These are phyloP conservation scores for Microcaecilia unicolor DNA, from an alignment of 2,797 vertebrate species.

Conservation along the genomic window DNA sequence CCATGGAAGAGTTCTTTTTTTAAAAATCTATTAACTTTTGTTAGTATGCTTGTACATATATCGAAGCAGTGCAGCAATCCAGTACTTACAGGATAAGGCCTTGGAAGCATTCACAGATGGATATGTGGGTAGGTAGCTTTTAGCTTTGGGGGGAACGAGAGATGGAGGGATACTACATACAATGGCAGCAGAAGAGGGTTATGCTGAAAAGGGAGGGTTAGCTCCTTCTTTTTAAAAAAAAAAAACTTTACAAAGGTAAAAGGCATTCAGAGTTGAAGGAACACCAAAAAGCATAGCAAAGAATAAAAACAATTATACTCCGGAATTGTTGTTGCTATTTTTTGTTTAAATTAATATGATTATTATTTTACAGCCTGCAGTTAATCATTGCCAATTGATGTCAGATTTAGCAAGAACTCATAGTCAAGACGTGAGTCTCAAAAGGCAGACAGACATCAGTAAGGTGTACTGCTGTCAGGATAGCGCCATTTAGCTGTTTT, in stretches of 20 bases:
- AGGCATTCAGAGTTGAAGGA: constrained; percentile 53
- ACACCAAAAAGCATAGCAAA: constrained; percentile 46
- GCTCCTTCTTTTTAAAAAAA: constrained; percentile 11
- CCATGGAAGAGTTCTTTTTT: background rate
- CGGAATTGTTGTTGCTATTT: constrained; percentile 42
- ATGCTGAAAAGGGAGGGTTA: constrained; percentile 31
- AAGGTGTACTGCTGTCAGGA: constrained; percentile 20
- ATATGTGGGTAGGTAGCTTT: constrained; percentile 45
- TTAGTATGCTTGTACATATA: constrained; percentile 32
- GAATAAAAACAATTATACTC: constrained; percentile 70
- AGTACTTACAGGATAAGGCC: constrained; percentile 77
- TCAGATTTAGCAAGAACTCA: too few species aligned
- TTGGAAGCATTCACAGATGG: constrained; percentile 73
- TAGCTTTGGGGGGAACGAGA: constrained; percentile 69
- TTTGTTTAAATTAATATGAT: background rate
- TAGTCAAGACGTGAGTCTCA: constrained; percentile 14
- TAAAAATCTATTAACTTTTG: constrained; percentile 1
- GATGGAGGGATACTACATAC: constrained; percentile 77
- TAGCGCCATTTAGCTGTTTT: constrained; percentile 31
- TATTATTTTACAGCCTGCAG: too few species aligned
- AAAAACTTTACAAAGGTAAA: constrained; percentile 47
- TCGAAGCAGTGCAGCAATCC: background rate
- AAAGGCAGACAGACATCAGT: constrained; percentile 6
- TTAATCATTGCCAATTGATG: too few species aligned
- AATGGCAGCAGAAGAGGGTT: constrained; percentile 87